These are phyloP conservation scores for Columba janthina DNA, from an alignment of 2,113 vertebrate genomes.

Conservation along the genomic window DNA sequence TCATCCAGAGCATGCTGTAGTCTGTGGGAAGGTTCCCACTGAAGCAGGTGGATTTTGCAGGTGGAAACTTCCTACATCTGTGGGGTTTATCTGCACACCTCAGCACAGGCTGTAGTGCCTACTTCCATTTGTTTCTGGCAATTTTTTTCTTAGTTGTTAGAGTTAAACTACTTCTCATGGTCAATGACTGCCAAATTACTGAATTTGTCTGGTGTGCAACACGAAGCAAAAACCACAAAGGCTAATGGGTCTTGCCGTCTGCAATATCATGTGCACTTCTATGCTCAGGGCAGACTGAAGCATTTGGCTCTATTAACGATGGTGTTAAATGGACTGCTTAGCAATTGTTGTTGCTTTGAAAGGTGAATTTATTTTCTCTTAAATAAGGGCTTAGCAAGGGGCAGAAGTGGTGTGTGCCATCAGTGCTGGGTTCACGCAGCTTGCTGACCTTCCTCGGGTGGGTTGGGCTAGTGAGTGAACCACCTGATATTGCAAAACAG, in stretches of 20 bases:
- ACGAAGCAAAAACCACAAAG: neutral
- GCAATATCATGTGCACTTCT: accelerated
- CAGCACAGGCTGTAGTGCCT: no score
- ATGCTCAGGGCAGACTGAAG: neutral
- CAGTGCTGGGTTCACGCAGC: neutral
- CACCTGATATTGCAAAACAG: neutral
- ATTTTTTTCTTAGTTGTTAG: neutral
- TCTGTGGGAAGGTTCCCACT: no score
- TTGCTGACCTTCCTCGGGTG: neutral
- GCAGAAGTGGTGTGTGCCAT: neutral
- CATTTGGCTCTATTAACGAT: neutral
- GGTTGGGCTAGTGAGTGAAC: neutral
- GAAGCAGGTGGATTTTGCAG: no score
- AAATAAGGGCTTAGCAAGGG: neutral
- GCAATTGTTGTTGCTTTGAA: neutral
- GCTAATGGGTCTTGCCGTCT: neutral
- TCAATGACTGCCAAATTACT: neutral
- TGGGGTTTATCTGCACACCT: no score
- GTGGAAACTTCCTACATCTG: no score
- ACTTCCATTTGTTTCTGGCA: neutral
- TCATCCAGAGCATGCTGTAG: no score
- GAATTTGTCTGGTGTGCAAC: neutral
- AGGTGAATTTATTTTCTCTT: neutral
- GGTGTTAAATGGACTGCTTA: neutral
- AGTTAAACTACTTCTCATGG: neutral